Evolutionary conservation across 2,113 vertebrate species (phyloP).

Genomic region (Trogon surrucura): DNA sequence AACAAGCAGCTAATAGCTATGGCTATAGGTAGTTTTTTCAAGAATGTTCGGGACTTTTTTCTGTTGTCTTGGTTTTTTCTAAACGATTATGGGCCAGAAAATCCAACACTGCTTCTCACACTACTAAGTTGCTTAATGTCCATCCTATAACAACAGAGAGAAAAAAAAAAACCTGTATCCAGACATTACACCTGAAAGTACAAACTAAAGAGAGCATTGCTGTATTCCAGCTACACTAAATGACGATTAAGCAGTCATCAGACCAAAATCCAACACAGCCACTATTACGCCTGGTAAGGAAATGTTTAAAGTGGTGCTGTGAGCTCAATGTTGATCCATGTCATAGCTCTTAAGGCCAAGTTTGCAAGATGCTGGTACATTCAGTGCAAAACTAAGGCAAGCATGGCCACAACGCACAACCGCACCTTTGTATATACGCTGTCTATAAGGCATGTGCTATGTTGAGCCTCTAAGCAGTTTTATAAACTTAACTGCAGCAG

Average conservation of each 20-base stretch:
- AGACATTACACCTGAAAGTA: not conserved
- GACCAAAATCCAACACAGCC: not conserved
- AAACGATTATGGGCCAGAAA: not conserved
- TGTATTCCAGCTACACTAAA: not conserved
- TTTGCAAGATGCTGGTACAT: not conserved
- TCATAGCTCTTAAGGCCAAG: not conserved
- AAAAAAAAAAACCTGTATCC: accelerated
- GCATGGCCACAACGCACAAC: not conserved
- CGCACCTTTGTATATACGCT: not conserved
- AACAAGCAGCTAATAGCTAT: not conserved
- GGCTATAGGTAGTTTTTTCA: not conserved
- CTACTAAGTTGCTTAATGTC: not conserved
- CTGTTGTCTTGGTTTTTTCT: not conserved
- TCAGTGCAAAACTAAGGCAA: not conserved
- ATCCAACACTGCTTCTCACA: not conserved
- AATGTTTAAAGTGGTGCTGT: not conserved
- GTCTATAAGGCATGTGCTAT: not conserved
- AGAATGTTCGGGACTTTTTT: too few relatives aligned
- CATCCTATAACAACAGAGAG: not conserved
- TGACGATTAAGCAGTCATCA: not conserved
- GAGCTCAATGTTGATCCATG: not conserved
- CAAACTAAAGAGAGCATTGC: not conserved
- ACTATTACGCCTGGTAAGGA: not conserved
- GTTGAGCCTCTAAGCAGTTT: not conserved
- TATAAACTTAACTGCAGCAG: not conserved